Conservation (phyloP, 2,113 vertebrate genomes). For the Pipa parva region DNA sequence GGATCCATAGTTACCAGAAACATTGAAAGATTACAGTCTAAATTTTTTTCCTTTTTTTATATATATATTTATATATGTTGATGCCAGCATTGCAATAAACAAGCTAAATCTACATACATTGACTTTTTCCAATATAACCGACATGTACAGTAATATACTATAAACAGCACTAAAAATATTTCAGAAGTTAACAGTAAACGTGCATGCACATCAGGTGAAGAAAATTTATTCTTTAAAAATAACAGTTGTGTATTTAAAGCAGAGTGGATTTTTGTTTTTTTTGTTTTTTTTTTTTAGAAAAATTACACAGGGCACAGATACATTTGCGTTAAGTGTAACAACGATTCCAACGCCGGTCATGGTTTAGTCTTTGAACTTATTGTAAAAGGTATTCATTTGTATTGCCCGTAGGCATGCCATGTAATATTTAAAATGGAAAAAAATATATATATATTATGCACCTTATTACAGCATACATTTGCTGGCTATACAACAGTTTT, state of each 20-base stretch:
- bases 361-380: too few relatives aligned
- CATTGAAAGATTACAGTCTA: constrained; percentile 77
- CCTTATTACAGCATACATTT: neutral
- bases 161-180: constrained; percentile 82
- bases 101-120: constrained; percentile 73
- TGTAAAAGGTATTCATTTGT: too few relatives aligned
- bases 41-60: constrained; percentile 21
- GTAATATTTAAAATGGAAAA: neutral
- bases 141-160: constrained; percentile 81
- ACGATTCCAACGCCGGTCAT: neutral
- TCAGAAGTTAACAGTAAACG: constrained; percentile 81
- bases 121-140: constrained; percentile 66
- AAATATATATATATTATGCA: neutral
- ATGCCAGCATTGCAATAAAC: constrained; percentile 69
- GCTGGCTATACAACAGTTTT: neutral
- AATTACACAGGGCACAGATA: neutral
- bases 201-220: constrained; percentile 93
- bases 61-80: too few relatives aligned
- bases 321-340: neutral
- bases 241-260: constrained; percentile 10
- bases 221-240: constrained; percentile 73
- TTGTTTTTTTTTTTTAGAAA: too few relatives aligned
- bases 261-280: neutral
- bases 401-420: neutral
- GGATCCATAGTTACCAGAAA: constrained; percentile 84